phyloP scores from a whole-genome alignment of 2,113 vertebrate species.

The Scortum barcoo region DNA sequence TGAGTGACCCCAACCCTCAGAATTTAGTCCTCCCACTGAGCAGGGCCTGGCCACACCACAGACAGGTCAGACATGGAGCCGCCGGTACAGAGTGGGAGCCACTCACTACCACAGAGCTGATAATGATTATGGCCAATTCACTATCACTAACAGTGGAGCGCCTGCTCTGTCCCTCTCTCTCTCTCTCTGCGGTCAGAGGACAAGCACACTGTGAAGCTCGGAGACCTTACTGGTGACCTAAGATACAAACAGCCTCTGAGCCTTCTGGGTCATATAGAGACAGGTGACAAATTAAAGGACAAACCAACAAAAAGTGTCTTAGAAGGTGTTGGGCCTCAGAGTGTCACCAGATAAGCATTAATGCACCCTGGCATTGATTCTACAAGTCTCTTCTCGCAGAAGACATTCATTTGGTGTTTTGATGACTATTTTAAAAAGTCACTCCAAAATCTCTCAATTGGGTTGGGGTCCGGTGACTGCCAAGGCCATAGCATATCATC shows the following conservation, averaged over 20 bases:
- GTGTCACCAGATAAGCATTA: no score
- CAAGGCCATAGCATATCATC: no score
- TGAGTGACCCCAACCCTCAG: constrained; percentile 70
- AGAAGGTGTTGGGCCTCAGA: no score
- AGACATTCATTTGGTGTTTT: no score
- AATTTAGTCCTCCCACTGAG: constrained; percentile 53
- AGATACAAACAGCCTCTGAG: neutral
- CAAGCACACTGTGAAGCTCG: constrained; percentile 19
- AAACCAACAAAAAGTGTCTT: no score
- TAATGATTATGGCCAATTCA: constrained; percentile 72
- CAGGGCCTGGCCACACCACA: constrained; percentile 69
- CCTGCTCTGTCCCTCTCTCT: constrained; percentile 46
- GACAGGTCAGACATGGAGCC: constrained; percentile 79
- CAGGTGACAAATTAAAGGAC: no score
- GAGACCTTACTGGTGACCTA: constrained; percentile 23
- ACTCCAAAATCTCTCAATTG: no score
- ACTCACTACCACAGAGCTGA: constrained; percentile 72
- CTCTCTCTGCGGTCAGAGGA: constrained; percentile 42
- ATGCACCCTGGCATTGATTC: no score
- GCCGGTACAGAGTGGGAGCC: constrained; percentile 74
- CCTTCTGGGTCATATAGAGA: neutral
- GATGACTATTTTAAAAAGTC: no score
- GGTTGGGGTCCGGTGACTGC: no score
- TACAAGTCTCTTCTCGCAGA: no score
- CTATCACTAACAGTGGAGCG: constrained; percentile 62